A percentile compares a stretch with the other conserved stretches of the same genome.
Evolutionary conservation across 2,113 vertebrate species (phyloP).

Genomic region (Forbesichthys agassizii): DNA sequence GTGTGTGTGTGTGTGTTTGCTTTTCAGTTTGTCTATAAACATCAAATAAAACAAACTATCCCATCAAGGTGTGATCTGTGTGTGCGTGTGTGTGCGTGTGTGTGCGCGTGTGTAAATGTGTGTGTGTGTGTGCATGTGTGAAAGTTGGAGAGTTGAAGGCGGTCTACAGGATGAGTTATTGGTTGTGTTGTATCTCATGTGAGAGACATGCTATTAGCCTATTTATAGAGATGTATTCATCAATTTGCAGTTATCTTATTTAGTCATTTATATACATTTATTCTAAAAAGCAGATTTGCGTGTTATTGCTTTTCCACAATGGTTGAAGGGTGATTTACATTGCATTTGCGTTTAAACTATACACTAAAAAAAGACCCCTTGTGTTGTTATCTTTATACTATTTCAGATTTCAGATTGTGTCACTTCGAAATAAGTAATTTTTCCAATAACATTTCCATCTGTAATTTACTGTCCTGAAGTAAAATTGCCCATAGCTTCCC

Average conservation of each 20-base stretch:
- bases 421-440: background rate
- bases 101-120: background rate
- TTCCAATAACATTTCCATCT: background rate
- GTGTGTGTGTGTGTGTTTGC: background rate
- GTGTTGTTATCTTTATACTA: background rate
- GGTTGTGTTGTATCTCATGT: constrained; percentile 38
- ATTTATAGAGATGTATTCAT: constrained; percentile 38
- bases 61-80: constrained; percentile 16
- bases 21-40: constrained; percentile 18
- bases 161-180: constrained; percentile 4
- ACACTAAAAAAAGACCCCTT: constrained; percentile 16
- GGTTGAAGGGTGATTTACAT: constrained; percentile 13
- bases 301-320: constrained; percentile 18
- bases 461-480: no score
- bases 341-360: constrained; percentile 2
- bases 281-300: no score
- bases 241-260: constrained; percentile 36
- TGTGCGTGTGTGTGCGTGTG: background rate
- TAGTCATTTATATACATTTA: constrained; percentile 3
- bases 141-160: no score
- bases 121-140: background rate
- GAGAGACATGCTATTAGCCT: constrained; percentile 18
- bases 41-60: constrained; percentile 64
- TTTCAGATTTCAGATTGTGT: background rate
- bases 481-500: no score